Conservation (phyloP, 2,888 invertebrate genomes). For the Phengaris arion region DNA sequence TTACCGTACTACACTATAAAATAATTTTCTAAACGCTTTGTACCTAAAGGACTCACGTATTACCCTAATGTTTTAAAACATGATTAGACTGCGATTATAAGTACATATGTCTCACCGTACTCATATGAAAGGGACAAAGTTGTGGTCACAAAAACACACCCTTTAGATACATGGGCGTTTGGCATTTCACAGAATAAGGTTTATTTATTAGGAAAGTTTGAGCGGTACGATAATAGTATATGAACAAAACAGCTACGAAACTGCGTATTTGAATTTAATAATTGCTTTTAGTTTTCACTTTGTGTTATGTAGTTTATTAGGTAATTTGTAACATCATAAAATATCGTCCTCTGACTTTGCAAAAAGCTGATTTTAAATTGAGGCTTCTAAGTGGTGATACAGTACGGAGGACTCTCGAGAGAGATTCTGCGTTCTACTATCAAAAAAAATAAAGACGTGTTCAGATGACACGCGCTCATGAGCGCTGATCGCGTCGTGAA, state of each 20-base stretch:
- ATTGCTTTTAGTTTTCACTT: slow-evolving; percentile 23
- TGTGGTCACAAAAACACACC: slow-evolving; percentile 59
- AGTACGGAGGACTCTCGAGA: no score
- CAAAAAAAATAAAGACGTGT: no score
- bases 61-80: slow-evolving; percentile 45
- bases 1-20: background rate
- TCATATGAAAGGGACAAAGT: slow-evolving; percentile 70
- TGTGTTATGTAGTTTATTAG: background rate
- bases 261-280: slow-evolving; percentile 17
- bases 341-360: no score
- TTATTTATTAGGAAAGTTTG: slow-evolving; percentile 77
- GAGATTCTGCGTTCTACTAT: no score
- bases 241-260: slow-evolving; percentile 49
- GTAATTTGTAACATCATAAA: background rate
- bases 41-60: background rate
- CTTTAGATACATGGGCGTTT: slow-evolving; percentile 63
- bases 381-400: no score
- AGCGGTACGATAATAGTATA: slow-evolving; percentile 64
- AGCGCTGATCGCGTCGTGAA: no score
- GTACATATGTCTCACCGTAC: slow-evolving; percentile 70
- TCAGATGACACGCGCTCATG: no score
- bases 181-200: slow-evolving; percentile 71
- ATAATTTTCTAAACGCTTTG: background rate
- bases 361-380: no score
- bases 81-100: slow-evolving; percentile 68